These are phyloP conservation scores for Acanthurus tractus DNA, from an alignment of 2,797 vertebrate species.

Conservation along the genomic window DNA sequence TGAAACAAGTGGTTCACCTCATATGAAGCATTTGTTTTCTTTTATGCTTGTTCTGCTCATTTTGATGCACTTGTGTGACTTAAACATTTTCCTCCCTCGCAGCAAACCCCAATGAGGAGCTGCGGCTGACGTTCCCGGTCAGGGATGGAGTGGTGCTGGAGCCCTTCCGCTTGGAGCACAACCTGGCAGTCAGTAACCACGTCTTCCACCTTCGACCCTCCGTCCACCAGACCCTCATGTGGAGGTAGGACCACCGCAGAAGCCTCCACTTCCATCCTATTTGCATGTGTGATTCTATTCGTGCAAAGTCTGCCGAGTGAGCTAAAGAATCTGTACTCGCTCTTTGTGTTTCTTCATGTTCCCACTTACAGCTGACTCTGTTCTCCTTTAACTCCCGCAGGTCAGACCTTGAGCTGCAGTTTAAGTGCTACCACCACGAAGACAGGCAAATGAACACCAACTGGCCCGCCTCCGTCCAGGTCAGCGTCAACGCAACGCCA, in stretches of 20 bases:
- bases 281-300: neutral
- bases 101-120: slow-evolving; percentile 96
- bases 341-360: neutral
- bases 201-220: slow-evolving; percentile 98
- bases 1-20: neutral
- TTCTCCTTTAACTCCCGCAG: slow-evolving; percentile 70
- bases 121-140: slow-evolving; percentile 96
- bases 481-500: slow-evolving; percentile 98
- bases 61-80: neutral
- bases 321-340: too few species aligned
- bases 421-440: slow-evolving; percentile 99
- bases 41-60: neutral
- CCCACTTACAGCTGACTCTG: neutral
- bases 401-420: slow-evolving; percentile 98
- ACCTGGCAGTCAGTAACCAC: slow-evolving; percentile 99
- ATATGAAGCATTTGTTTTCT: neutral
- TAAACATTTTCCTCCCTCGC: slow-evolving; percentile 48
- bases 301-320: neutral
- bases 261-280: neutral
- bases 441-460: slow-evolving; percentile 99
- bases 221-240: slow-evolving; percentile 99
- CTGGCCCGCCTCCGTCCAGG: slow-evolving; percentile 99
- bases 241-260: slow-evolving; percentile 87
- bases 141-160: slow-evolving; percentile 97
- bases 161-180: slow-evolving; percentile 98